Base-by-base conservation (phyloP, 2,113 vertebrate species). In the Bungarus multicinctus region DNA sequence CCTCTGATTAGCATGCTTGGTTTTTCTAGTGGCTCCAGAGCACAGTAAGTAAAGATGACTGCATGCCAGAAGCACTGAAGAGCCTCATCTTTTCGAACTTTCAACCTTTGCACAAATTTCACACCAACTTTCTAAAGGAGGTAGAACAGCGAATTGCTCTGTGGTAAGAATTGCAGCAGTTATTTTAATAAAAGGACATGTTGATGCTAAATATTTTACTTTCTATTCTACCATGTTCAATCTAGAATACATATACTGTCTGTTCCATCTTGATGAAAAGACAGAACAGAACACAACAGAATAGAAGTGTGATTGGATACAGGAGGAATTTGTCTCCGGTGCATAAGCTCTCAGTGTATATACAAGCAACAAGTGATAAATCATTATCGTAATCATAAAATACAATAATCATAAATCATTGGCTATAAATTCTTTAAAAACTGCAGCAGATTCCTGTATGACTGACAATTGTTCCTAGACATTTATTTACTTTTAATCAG, bases 51-150 rank as follows among this genome's bases (percentile, higher is more conserved):
- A 98, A 98, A 95, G 99, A 99, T 4, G 99, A 99, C 58, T 97
- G 97, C 54, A 98, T 98, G 97, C 98, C 99, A 0, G 99, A 99
- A 88, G 96, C 98, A 20, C 95, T 99, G 97, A 99, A 97, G 96
- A 98, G 93, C 92, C 96, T 98, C 74, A 94, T 99, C 95, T 98
- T 98, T 96, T 98, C 98, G 57, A 99, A 98, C 96, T 99, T 99
- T 4, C 98, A 99, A 96, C 99, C 99, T 86, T 98, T 99, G 96
- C 98, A 99, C 98, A 99, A 98, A 95, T 99, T 99, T 97, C 99
- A 99, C 94, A 97, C 98, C n/a, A 98, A 97, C 95, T 99, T 99
- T 97, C 98, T 99, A 96, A 99, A 98, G 97, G 99, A 99, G 97
- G 98, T 99, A 96, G 99, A 99, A 97, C 99, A 99, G 95, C 98